Base-by-base conservation (phyloP, 2,797 vertebrate genomes). In the Rhynchotus rufescens region DNA sequence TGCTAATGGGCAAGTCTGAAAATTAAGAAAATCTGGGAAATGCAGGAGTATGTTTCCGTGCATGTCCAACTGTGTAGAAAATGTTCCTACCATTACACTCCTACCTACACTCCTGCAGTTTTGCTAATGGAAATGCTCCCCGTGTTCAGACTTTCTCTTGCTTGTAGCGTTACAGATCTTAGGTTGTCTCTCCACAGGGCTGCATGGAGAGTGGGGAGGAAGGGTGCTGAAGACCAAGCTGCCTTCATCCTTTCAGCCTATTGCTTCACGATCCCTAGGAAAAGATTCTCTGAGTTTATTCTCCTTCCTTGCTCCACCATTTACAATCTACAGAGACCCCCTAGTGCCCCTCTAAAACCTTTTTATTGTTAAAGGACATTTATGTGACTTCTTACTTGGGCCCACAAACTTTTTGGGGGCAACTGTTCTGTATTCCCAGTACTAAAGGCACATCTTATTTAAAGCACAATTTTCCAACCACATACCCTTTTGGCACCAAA, bases 61-160 rank as follows among this genome's bases (percentile, higher is more conserved):
- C 12, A 10, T 10, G n/a, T 4, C 17, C 32, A 3, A 42, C 23
- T n/a, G 28, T 0, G 0, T 3, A 51, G n/a, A 47, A 65, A 78
- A 42, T 45, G 5, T 10, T 67, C 32, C 34, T 45, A 9, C 51
- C 1, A 19, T 56, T 30, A 7, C 28, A n/a, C 52, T 56, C 28
- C 52, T n/a, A 10, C 23, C 11, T 26, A 28, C 36, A 16, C 16
- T 26, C 26, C 38, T 62, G 25, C 38, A 25, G 1, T 38, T 47
- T 64, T 77, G 30, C 30, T 80, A 19, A 38, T 56, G 47, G 49
- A 49, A 44, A 2, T 6, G 3, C 30, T 74, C 20, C 25, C 30
- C 13, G 19, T 28, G 28, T 52, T 73, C 44, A 62, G 40, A 21
- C 30, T 10, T 77, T 10, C 40, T 26, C 23, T 78, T 59, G 47